These are phyloP conservation scores for Pyrrhosoma nymphula DNA, from an alignment of 2,888 invertebrate species.

Conservation along the genomic window DNA sequence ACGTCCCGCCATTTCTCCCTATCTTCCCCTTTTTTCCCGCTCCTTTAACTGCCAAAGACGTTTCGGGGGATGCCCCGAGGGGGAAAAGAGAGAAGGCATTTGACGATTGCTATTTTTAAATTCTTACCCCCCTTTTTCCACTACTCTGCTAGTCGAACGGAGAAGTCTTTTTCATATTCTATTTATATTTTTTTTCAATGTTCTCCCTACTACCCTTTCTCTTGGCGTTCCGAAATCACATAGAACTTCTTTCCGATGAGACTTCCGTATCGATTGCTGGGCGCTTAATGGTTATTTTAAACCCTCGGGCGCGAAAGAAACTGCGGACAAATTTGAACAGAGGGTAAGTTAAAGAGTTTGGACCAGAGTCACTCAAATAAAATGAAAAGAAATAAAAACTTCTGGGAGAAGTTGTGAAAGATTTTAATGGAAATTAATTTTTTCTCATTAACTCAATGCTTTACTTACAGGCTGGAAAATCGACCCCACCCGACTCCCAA, in stretches of 20 bases:
- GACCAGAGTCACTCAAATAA: neutral
- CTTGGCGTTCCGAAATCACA: neutral
- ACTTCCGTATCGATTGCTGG: slow-evolving; percentile 6
- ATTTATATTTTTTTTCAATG: neutral
- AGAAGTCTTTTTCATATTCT: neutral
- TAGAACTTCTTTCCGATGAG: neutral
- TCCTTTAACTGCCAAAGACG: neutral
- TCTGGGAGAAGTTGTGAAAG: neutral
- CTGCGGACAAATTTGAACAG: neutral
- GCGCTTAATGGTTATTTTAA: slow-evolving; percentile 37
- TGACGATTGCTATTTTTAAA: slow-evolving; percentile 37
- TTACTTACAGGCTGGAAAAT: neutral
- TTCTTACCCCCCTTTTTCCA: neutral
- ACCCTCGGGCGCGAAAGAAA: slow-evolving; percentile 14
- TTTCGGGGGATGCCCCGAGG: neutral
- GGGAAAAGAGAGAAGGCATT: neutral
- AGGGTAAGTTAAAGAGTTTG: neutral
- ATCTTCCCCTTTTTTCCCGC: neutral
- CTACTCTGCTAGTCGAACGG: neutral
- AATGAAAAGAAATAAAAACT: neutral
- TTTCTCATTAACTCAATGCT: neutral
- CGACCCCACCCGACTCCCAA: too few species aligned
- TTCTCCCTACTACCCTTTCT: neutral
- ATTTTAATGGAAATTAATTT: neutral
- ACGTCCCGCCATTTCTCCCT: neutral